Conservation (phyloP, 2,113 vertebrate genomes). For the Menura novaehollandiae region DNA sequence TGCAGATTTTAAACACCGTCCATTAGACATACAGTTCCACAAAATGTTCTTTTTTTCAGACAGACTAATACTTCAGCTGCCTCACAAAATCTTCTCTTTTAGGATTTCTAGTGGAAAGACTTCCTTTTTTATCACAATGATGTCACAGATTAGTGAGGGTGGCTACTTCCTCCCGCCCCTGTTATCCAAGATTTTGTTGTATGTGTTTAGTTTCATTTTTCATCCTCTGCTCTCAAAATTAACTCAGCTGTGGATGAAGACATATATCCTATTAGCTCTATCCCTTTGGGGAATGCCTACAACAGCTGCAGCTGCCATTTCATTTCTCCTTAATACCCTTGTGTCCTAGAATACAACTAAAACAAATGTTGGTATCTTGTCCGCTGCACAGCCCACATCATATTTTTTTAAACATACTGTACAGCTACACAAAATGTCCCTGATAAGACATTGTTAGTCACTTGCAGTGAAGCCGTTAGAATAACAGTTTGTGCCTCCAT, state of each 20-base stretch:
- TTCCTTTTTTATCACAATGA: constrained; percentile 20
- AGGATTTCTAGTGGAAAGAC: constrained; percentile 4
- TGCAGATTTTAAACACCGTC: background rate
- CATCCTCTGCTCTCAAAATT: constrained; percentile 38
- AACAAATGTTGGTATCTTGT: constrained; percentile 48
- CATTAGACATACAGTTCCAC: background rate
- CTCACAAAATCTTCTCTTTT: background rate
- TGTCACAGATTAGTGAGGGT: background rate
- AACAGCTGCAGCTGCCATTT: constrained; percentile 68
- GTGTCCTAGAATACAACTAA: constrained; percentile 67
- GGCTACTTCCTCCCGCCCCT: background rate
- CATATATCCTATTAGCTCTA: constrained; percentile 51
- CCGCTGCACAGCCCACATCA: background rate
- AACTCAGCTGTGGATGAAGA: constrained; percentile 59
- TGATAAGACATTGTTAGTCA: constrained; percentile 7
- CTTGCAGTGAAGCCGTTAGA: constrained; percentile 1
- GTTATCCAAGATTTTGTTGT: background rate
- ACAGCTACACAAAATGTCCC: background rate
- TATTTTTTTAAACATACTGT: background rate
- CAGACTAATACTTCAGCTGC: background rate
- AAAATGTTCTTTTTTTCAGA: background rate
- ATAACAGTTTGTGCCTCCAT: background rate
- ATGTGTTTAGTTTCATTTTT: constrained; percentile 42
- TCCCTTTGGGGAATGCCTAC: constrained; percentile 46
- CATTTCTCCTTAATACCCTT: constrained; percentile 65